Base-by-base conservation (phyloP, 2,888 invertebrate species). In the Agonopterix heracliana region DNA sequence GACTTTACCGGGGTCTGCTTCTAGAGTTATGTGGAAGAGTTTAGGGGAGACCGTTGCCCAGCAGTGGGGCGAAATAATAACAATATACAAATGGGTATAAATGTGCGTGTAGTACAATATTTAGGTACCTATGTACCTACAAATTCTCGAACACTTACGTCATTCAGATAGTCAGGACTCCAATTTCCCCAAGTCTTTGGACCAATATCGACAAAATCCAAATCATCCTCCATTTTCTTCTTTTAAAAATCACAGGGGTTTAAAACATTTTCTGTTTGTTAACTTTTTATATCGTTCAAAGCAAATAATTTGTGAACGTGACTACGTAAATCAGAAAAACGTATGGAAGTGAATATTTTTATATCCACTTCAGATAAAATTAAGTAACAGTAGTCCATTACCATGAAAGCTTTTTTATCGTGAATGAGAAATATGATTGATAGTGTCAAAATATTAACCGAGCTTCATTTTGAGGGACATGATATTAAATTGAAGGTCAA, bases 361-460 rank as follows among this genome's bases (percentile, higher is more conserved):
- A 48, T 54, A 53, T 44, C 58, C 69, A 71, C 74, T 77, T 49
- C 55, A 77, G 82, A 82, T 83, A 80, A 66, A 57, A 51, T 59
- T 61, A 67, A 51, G 60, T 61, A 67, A 67, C 76, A 64, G 76
- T 74, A 78, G 74, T 81, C 78, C 83, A 86, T 87, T 86, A 84
- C 61, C 62, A 69, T 85, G 70, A 87, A 86, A 87, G 87, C 80
- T 74, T 82, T 84, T 72, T 81, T 87, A 86, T 86, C 84, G 53
- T 36, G 44, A 17, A 45, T 35, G 42, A 48, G 43, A 49, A 46
- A 47, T 48, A 55, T 62, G 66, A 68, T 68, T 64, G 68, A 66
- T 66, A 60, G 57, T 52, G 54, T 47, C 50, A 53, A 56, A 62
- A 59, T 60, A 56, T 54, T 43, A 40, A 34, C 12, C 10, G 4